Evolutionary conservation across 2,113 vertebrate genomes (phyloP).

Genomic region (Progne subis): DNA sequence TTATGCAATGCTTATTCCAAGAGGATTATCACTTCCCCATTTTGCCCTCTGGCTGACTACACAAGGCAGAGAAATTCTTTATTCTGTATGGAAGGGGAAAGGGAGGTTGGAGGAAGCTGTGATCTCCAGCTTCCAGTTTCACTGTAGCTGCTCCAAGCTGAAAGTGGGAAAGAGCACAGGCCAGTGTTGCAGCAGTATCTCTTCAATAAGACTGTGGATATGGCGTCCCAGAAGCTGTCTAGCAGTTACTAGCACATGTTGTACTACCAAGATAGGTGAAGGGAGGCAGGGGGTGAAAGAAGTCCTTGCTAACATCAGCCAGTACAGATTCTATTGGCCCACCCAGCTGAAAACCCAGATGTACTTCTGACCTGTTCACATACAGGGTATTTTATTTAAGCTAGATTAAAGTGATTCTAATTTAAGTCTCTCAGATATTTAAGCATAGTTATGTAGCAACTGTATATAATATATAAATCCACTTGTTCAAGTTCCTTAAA

Average conservation of each 20-base stretch:
- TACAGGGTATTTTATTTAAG: not conserved
- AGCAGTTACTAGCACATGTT: not conserved
- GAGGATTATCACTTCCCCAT: slow-evolving; percentile 64
- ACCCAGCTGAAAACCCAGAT: not conserved
- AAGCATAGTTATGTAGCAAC: not conserved
- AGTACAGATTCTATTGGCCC: not conserved
- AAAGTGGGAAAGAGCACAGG: slow-evolving; percentile 5
- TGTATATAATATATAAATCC: not conserved
- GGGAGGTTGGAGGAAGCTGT: slow-evolving; percentile 22
- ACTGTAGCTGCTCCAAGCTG: slow-evolving; percentile 6
- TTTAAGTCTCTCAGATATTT: not conserved
- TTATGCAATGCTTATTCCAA: slow-evolving; percentile 48
- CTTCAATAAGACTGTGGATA: not conserved
- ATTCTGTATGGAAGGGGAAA: slow-evolving; percentile 50
- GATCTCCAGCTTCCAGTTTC: slow-evolving; percentile 38
- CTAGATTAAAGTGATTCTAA: not conserved
- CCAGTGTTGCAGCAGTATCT: not conserved
- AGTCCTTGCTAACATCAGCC: not conserved
- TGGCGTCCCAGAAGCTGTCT: not conserved
- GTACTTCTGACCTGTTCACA: not conserved
- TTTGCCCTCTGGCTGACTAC: slow-evolving; percentile 54
- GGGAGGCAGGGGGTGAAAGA: not conserved
- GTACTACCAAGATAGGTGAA: not conserved
- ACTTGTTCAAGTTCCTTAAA: not conserved
- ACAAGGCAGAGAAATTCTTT: slow-evolving; percentile 44